Evolutionary conservation across 2,797 vertebrate genomes (phyloP), one percentile per base, ranked within the genome.

Genomic region (Poecilia picta): DNA sequence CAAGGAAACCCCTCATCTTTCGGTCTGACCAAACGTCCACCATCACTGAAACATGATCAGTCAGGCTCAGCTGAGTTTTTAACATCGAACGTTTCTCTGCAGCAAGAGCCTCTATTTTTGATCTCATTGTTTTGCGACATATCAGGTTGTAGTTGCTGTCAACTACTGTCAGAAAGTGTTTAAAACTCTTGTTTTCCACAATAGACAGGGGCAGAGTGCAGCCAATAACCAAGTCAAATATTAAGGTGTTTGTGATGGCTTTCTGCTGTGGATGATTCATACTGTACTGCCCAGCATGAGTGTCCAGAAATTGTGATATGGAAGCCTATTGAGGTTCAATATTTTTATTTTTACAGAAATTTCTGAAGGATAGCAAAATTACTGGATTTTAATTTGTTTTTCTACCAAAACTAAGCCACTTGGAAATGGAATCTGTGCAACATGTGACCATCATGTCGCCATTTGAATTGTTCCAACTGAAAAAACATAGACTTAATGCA

Each of bases 171-270:
- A 47, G 43, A 47, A 72, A 72, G 43, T 72, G 43, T 4, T 6
- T 0, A 72, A 46, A 72, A 72, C 43, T 28, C 45, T 46, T 46
- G 28, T 47, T 72, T 49, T 72, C 28, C 71, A 72, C 45, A 49
- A 33, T 46, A 72, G 71, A 72, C 45, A 49, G 71, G 71, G 5
- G 43, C n/a, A 81, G 47, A 16, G 71, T 85, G 62, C 74, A 81
- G 45, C 47, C 70, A 76, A 62, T 85, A 79, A 79, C 23, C 41
- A 81, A 57, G n/a, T 79, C 51, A 8, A n/a, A 51, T 8, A 85
- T 31, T 70, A 85, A 68, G 49, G 55, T 31, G 49, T 70, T 66
- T 33, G 55, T n/a, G n/a, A n/a, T n/a, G n/a, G n/a, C n/a, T n/a
- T n/a, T n/a, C n/a, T n/a, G n/a, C n/a, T n/a, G n/a, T n/a, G n/a